A percentile compares a stretch with the other conserved stretches of the same genome.
These are phyloP conservation scores for Onychomys torridus DNA, from an alignment of 2,797 vertebrate genomes.

Conservation along the genomic window DNA sequence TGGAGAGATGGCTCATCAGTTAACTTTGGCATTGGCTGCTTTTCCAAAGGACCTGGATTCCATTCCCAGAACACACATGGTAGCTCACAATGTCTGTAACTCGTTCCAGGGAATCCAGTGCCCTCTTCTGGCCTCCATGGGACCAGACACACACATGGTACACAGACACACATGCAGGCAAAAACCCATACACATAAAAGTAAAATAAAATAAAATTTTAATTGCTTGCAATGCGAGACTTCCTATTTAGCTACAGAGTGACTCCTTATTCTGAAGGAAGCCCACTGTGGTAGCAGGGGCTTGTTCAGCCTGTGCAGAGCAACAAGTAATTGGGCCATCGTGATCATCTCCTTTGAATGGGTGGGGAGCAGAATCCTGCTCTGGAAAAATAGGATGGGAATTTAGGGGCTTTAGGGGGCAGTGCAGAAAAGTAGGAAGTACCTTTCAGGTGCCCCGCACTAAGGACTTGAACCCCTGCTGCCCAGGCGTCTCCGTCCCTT, in stretches of 20 bases:
- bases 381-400: background rate
- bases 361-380: background rate
- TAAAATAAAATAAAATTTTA: background rate
- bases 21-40: background rate
- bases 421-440: background rate
- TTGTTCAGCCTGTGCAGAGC: background rate
- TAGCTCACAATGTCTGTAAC: background rate
- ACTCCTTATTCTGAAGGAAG: background rate
- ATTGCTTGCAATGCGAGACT: background rate
- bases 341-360: background rate
- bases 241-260: background rate
- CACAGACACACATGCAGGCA: background rate
- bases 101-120: background rate
- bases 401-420: slow-evolving; percentile 4
- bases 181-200: background rate
- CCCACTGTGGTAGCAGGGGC: background rate
- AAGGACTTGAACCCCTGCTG: background rate
- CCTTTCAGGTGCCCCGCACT: background rate
- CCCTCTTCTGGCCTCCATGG: background rate
- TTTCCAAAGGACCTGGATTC: background rate
- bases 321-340: background rate
- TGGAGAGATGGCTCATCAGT: background rate
- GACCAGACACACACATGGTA: background rate
- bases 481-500: background rate
- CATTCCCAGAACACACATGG: background rate